phyloP scores from a whole-genome alignment of 2,797 vertebrate genomes.

The Phrynocephalus vlangalii region DNA sequence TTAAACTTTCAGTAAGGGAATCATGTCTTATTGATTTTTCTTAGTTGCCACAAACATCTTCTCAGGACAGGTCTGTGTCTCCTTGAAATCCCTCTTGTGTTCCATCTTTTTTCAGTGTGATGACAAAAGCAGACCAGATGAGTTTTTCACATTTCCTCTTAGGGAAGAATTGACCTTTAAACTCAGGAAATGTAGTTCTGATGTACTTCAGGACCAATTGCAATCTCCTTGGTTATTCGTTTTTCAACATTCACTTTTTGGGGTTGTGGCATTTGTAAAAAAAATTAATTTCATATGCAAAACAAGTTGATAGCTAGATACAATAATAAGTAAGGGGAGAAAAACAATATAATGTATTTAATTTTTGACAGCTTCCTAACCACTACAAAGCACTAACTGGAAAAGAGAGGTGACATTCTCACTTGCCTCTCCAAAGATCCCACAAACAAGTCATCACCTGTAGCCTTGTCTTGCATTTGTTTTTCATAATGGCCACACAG shows the following conservation, averaged over 20 bases:
- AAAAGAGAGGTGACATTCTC: neutral
- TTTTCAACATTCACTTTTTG: no score
- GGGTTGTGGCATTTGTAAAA: neutral
- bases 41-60: slow-evolving; percentile 4
- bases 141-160: neutral
- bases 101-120: neutral
- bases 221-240: neutral
- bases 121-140: slow-evolving; percentile 14
- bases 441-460: no score
- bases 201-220: neutral
- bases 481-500: no score
- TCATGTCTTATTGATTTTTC: slow-evolving; percentile 33
- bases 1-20: neutral
- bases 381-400: no score
- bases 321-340: no score
- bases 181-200: neutral
- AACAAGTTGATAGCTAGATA: no score
- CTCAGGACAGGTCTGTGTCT: slow-evolving; percentile 1
- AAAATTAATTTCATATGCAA: no score
- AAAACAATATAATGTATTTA: no score
- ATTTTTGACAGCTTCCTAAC: no score
- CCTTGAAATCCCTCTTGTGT: neutral
- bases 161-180: neutral
- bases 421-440: no score
- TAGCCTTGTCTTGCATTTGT: no score